Conservation (phyloP, 1,140 invertebrate species). For the Drosophila nigromelanica region DNA sequence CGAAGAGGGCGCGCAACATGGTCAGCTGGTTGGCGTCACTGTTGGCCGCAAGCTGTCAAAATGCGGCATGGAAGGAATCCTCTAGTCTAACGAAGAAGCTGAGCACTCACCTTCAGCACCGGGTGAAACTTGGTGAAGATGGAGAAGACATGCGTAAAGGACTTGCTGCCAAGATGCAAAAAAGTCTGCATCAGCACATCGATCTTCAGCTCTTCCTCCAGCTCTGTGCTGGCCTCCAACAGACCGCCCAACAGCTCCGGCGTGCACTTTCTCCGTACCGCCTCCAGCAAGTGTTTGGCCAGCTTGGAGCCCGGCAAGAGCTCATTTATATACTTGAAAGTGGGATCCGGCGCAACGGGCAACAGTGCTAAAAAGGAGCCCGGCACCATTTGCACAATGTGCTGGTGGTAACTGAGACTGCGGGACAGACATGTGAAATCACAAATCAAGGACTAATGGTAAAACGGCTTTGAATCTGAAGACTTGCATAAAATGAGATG, state of each 20-base stretch:
- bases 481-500: no score
- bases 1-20: conserved; percentile 39
- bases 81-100: not conserved
- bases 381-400: conserved; percentile 95
- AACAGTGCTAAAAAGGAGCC: conserved; percentile 91
- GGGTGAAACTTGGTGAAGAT: conserved; percentile 28
- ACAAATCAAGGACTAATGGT: no score
- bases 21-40: conserved; percentile 13
- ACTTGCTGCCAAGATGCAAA: conserved; percentile 55
- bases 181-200: conserved; percentile 50
- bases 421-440: conserved; percentile 59
- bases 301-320: conserved; percentile 31
- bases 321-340: conserved; percentile 92
- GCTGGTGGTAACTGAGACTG: conserved; percentile 97
- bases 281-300: conserved; percentile 36
- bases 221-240: not conserved
- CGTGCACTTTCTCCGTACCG: conserved; percentile 15
- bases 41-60: conserved; percentile 11
- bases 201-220: conserved; percentile 31
- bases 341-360: conserved; percentile 87
- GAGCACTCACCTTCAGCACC: conserved; percentile 45
- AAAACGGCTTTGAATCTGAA: no score
- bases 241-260: conserved; percentile 9
- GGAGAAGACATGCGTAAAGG: conserved; percentile 50
- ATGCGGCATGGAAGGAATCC: not conserved